Evolutionary conservation across 2,797 vertebrate genomes (phyloP).

Genomic region (Rhabdophis nuchalis): DNA sequence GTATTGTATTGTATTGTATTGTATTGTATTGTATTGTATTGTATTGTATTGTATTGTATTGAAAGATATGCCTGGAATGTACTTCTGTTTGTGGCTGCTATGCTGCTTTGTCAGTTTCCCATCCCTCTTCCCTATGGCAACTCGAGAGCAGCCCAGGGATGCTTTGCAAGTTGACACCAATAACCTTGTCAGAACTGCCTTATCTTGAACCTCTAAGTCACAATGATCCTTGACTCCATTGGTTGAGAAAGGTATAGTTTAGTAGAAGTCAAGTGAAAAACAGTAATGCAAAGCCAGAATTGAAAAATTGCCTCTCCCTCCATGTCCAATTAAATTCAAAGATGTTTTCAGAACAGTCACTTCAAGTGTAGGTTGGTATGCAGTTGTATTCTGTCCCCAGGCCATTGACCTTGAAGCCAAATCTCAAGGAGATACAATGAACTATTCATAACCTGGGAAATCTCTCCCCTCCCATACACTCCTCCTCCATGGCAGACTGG

Average conservation of each 20-base stretch:
- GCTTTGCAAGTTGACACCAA: too few relatives aligned
- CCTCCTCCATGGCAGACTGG: not conserved
- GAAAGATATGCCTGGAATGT: too few relatives aligned
- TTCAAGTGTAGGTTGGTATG: not conserved
- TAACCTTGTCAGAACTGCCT: not conserved
- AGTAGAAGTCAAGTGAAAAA: not conserved
- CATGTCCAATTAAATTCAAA: not conserved
- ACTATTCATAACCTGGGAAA: not conserved
- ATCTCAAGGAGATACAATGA: not conserved
- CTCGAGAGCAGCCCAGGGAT: too few relatives aligned
- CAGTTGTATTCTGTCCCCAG: not conserved
- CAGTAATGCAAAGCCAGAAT: not conserved
- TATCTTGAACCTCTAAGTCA: not conserved
- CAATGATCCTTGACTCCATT: not conserved
- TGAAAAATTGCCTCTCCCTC: too few relatives aligned
- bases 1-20: too few relatives aligned
- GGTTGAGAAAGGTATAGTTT: not conserved
- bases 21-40: too few relatives aligned
- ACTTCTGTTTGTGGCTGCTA: too few relatives aligned
- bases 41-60: too few relatives aligned
- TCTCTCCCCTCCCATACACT: not conserved
- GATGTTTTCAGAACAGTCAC: not conserved
- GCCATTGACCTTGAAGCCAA: not conserved
- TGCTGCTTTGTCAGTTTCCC: too few relatives aligned
- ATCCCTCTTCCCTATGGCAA: too few relatives aligned